A percentile compares a stretch with the other conserved stretches of the same genome.
Evolutionary conservation across 2,888 invertebrate species (phyloP).

Genomic region (Celastrina argiolus): DNA sequence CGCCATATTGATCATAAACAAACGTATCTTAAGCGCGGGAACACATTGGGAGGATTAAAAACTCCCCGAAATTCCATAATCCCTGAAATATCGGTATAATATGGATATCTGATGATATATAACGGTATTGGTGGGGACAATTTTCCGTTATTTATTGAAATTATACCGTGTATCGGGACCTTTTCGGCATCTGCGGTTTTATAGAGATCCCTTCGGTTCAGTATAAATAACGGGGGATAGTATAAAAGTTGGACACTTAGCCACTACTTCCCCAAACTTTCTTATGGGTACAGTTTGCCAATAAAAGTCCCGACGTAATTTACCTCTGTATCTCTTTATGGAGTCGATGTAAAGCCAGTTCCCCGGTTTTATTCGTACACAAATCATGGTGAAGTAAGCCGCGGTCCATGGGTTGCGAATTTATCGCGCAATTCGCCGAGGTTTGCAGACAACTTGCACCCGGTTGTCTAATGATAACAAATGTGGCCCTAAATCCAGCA

Average conservation of each 20-base stretch:
- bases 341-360: constrained; percentile 44
- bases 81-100: constrained; percentile 45
- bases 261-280: constrained; percentile 59
- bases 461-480: constrained; percentile 56
- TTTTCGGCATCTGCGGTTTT: constrained; percentile 53
- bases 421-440: constrained; percentile 41
- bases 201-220: constrained; percentile 43
- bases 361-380: constrained; percentile 50
- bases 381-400: constrained; percentile 34
- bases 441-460: background rate
- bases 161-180: constrained; percentile 46
- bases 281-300: constrained; percentile 58
- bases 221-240: constrained; percentile 64
- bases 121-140: constrained; percentile 49
- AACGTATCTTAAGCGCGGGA: constrained; percentile 8
- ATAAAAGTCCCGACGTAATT: constrained; percentile 67
- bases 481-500: constrained; percentile 57
- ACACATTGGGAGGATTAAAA: constrained; percentile 17
- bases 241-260: constrained; percentile 50
- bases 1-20: constrained; percentile 14
- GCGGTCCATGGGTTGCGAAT: constrained; percentile 30
- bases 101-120: constrained; percentile 56
- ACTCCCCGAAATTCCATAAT: constrained; percentile 9
- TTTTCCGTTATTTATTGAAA: constrained; percentile 60
- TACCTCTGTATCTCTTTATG: constrained; percentile 58